Percentiles rank a stretch among this genome's conserved stretches.
Evolutionary conservation across 2,113 vertebrate species (phyloP).

Genomic region (Synchiropus splendidus): DNA sequence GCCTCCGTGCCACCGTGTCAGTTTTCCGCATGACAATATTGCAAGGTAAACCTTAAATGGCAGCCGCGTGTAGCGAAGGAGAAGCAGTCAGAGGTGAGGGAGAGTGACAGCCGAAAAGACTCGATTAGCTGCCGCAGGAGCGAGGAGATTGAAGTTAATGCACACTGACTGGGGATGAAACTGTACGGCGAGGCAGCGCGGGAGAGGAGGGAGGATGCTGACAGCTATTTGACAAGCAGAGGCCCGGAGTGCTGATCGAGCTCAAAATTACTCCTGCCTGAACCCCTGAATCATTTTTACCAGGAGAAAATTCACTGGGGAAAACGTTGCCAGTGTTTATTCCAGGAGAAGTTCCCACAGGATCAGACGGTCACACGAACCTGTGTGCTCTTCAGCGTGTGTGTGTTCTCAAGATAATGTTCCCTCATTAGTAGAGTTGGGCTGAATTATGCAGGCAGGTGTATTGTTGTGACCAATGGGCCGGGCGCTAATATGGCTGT

Average conservation of each 20-base stretch:
- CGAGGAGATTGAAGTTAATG: slow-evolving; percentile 33
- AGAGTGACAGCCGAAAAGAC: slow-evolving; percentile 38
- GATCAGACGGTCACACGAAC: slow-evolving; percentile 12
- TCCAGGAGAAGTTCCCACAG: slow-evolving; percentile 9
- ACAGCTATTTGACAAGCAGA: slow-evolving; percentile 35
- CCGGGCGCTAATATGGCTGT: slow-evolving; percentile 61
- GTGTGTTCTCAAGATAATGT: slow-evolving; percentile 27
- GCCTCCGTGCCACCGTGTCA: too few species aligned
- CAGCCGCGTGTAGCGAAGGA: slow-evolving; percentile 8
- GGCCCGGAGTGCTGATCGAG: slow-evolving; percentile 22
- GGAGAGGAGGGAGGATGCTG: slow-evolving; percentile 22
- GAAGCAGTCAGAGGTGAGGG: slow-evolving; percentile 12
- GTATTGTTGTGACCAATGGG: slow-evolving; percentile 58
- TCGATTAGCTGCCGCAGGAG: slow-evolving; percentile 17
- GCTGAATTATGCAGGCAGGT: slow-evolving; percentile 59
- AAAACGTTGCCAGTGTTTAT: slow-evolving; percentile 4
- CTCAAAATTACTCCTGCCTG: slow-evolving; percentile 3
- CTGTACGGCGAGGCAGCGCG: slow-evolving; percentile 23
- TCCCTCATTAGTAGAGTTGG: slow-evolving; percentile 55
- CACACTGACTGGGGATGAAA: slow-evolving; percentile 31
- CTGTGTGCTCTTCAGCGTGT: slow-evolving; percentile 1
- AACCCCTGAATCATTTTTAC: slow-evolving; percentile 6
- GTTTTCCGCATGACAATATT: too few species aligned
- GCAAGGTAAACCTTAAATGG: too few species aligned
- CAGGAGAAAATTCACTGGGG: slow-evolving; percentile 1